Base-by-base conservation (phyloP, 2,888 invertebrate genomes). In the Aethes cnicana region DNA sequence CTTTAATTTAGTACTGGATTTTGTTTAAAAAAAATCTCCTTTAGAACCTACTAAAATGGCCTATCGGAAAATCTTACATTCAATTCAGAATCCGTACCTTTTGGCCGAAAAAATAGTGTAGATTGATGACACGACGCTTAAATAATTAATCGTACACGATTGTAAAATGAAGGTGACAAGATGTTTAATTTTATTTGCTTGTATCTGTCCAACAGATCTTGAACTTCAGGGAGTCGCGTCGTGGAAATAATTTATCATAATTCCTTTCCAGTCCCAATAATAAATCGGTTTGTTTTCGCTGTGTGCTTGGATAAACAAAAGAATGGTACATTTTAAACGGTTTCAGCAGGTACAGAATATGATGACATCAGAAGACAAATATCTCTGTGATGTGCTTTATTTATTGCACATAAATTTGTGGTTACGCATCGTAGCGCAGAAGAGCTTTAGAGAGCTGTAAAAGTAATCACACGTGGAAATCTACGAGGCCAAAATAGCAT, bases 261-360 rank as follows among this genome's bases (percentile, higher is more conserved):
- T 16, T 37, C 11, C 14, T 44, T 30, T 17, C 37, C 47, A 14
- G 30, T 30, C n/a, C n/a, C n/a, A n/a, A 21, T 23, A 14, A 37
- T 25, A 30, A 37, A 47, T 47, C 6, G 21, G 21, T 37, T 30
- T 47, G 37, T 47, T 47, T 20, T 21, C 30, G 28, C 21, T 30
- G 2, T 6, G 7, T 21, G 21, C 17, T 9, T 20, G 20, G 20
- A 20, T 37, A 37, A 23, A 36, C 26, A 28, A 14, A 36, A 18
- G 12, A 12, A 7, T 12, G 12, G 18, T 20, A 36, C 35, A 36
- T 28, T 18, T 36, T 7, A 14, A 35, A 17, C 12, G 25, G 18
- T 36, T 36, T 26, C 26, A 12, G 18, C 18, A 36, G n/a, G n/a
- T n/a, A n/a, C n/a, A n/a, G n/a, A n/a, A n/a, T n/a, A 7, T 26